Evolutionary conservation across 2,888 invertebrate species (phyloP), one percentile per base, ranked within the genome.

Genomic region (Smittia aterrima): DNA sequence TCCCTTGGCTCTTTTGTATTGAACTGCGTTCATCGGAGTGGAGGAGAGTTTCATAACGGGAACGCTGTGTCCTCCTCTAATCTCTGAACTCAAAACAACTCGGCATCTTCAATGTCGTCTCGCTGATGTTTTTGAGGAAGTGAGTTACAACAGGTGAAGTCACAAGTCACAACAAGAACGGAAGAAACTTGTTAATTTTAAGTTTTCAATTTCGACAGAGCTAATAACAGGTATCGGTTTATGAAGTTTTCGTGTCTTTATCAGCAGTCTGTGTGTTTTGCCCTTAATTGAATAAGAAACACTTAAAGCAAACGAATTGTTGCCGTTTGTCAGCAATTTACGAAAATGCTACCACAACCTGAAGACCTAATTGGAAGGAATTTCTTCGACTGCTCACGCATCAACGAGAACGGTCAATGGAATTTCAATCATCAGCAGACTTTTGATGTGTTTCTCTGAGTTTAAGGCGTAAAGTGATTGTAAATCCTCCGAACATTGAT

Each of bases 271-370:
- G 58, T 58, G 22, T 58, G 22, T 58, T 20, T 58, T 20, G 22
- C 18, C 58, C n/a, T 58, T 58, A 58, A 58, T 58, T 58, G 58
- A 58, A 58, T 58, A 58, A 58, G n/a, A 58, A 58, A 58, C 58
- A 47, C 47, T 47, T 47, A 47, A 47, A 32, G 11, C 47, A 16
- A 47, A 47, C 47, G 47, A 47, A 47, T 58, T 58, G 22, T 22
- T 58, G 22, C n/a, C 58, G 58, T 22, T 58, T 58, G 58, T 18
- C 22, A 58, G 58, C 58, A 58, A 58, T 58, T 58, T 18, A 58
- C 18, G 22, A 22, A 47, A 47, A 47, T n/a, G 47, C 16, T 4
- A 7, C 9, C 38, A 38, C 4, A 38, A 4, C 38, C 47, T n/a
- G 47, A 11, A 47, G 47, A n/a, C 11, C 2, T 47, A 47, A 47